Evolutionary conservation across 2,797 vertebrate genomes (phyloP), one percentile per base, ranked within the genome.

Genomic region (Aulostomus chinensis): DNA sequence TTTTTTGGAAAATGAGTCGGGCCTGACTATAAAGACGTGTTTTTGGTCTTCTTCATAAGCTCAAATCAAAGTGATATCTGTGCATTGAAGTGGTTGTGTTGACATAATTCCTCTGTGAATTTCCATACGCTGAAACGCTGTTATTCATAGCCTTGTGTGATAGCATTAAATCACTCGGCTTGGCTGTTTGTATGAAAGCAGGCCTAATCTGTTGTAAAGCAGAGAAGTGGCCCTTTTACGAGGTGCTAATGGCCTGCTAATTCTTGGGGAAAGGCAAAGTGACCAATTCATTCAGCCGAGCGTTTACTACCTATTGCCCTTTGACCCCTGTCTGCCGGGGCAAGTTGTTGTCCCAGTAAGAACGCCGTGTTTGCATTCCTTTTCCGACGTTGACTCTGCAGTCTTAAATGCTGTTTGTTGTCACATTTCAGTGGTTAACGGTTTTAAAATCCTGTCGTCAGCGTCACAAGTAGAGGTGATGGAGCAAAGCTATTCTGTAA

Each of bases 211-310:
- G 83, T 68, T 83, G 73, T 81, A 74, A 83, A 88, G 76, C 73
- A 58, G 68, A 65, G 75, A 81, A 73, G 74, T 74, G 69, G 59
- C 52, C 62, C 45, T 79, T 86, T 91, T 86, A 91, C 11, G 73
- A 89, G 85, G 83, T 86, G 90, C 74, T 90, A 89, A 89, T 85
- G 88, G 71, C 66, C 77, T 85, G 80, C 74, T 90, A 87, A 87
- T 88, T 85, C 71, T 73, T 30, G 43, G 40, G 67, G 73, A 84
- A 85, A 86, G 62, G 53, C 80, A 84, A 80, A 88, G 83, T 85
- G 87, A 89, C 85, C 78, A 68, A 40, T 83, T 86, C 68, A 76
- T 86, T 81, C 52, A 74, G 78, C 45, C 3, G 32, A 64, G 60
- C 78, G 75, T 90, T 91, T 90, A 83, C 76, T 81, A 67, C 76